Conservation (phyloP, 2,888 invertebrate genomes). For the Drosophila lacicola region DNA sequence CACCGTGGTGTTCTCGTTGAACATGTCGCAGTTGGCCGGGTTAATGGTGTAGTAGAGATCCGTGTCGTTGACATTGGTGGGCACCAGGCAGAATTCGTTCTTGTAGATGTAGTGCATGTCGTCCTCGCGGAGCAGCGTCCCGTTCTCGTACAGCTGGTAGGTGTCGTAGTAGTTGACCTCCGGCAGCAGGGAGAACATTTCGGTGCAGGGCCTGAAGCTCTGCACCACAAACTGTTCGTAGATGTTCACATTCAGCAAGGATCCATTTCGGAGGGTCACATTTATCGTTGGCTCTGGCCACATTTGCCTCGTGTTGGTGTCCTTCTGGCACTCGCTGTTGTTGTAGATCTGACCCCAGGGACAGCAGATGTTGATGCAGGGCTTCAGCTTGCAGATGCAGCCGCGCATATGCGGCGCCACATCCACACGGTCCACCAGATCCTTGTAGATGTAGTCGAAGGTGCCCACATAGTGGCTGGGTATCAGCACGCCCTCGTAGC, state of each 20-base stretch:
- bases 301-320: conserved; percentile 29
- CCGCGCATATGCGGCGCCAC: conserved; percentile 81
- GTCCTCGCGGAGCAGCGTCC: conserved; percentile 74
- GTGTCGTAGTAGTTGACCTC: conserved; percentile 61
- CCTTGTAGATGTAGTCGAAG: conserved; percentile 76
- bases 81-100: conserved; percentile 79
- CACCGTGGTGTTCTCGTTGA: conserved; percentile 62
- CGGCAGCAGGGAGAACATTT: conserved; percentile 68
- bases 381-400: conserved; percentile 83
- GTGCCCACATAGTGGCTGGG: conserved; percentile 74
- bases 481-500: conserved; percentile 79
- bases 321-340: conserved; percentile 36
- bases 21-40: conserved; percentile 80
- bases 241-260: conserved; percentile 54
- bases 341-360: conserved; percentile 63
- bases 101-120: conserved; percentile 66
- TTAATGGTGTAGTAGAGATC: conserved; percentile 69
- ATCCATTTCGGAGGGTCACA: conserved; percentile 66
- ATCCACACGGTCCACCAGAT: conserved; percentile 57
- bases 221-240: conserved; percentile 70
- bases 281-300: conserved; percentile 77
- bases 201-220: conserved; percentile 65
- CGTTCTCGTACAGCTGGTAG: conserved; percentile 78
- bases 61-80: conserved; percentile 64
- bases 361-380: conserved; percentile 84